phyloP scores from a whole-genome alignment of 2,113 vertebrate genomes.

The Meles meles region DNA sequence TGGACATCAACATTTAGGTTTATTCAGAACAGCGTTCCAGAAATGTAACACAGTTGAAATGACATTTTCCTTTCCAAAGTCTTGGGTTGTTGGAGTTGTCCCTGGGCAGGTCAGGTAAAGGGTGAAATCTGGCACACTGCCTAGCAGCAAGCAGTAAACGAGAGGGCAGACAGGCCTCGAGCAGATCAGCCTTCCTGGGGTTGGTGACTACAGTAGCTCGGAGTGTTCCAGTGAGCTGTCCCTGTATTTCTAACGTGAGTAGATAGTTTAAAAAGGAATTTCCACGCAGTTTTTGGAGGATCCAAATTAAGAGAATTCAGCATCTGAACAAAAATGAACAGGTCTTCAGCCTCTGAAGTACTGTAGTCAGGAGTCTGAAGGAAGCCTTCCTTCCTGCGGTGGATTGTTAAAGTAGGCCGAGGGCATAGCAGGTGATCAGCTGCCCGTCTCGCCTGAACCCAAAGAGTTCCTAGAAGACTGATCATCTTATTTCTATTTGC shows the following conservation, averaged over 20 bases:
- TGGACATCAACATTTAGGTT: not conserved
- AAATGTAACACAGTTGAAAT: not conserved
- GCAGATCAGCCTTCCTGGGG: too few species aligned
- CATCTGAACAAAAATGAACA: not conserved
- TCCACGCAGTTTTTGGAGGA: not conserved
- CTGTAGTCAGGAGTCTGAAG: not conserved
- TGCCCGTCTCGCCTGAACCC: not conserved
- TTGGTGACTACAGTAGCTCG: not conserved
- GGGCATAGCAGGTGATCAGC: not conserved
- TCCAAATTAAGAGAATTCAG: not conserved
- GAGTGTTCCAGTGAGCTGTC: not conserved
- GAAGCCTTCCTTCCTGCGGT: not conserved
- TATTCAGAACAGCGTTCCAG: not conserved
- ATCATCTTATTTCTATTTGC: not conserved
- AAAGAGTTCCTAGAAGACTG: not conserved
- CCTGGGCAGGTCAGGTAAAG: not conserved
- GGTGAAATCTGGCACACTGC: not conserved
- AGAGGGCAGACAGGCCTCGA: too few species aligned
- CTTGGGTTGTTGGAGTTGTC: not conserved
- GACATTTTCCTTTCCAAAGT: not conserved
- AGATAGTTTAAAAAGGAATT: not conserved
- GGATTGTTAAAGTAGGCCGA: not conserved
- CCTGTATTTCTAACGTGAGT: not conserved
- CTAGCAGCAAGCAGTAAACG: not conserved
- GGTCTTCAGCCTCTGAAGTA: not conserved